Base-by-base conservation (phyloP, 2,113 vertebrate genomes). In the Lophura nycthemera region DNA sequence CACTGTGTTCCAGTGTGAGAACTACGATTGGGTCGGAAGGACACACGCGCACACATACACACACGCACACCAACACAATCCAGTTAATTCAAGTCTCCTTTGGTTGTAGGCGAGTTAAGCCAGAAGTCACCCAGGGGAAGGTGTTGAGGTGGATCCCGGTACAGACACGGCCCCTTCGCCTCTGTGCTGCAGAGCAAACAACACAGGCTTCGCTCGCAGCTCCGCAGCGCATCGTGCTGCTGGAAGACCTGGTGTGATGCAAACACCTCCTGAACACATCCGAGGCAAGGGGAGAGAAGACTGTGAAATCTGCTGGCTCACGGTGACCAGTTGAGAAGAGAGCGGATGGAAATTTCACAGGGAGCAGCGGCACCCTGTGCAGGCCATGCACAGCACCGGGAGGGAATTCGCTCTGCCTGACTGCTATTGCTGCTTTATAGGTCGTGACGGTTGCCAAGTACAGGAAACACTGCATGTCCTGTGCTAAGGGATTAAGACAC, bases 81-180 rank as follows among this genome's bases (percentile, higher is more conserved):
- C 92, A 95, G 76, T 92, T 95, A 95, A 91, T 95, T 97, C 96
- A 97, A 96, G 96, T 95, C 91, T 94, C 94, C 93, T 96, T 95
- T 93, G 94, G 91, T 85, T 95, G 93, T 45, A 90, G 59, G 94
- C 94, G 84, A 78, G 63, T 88, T 90, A 95, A 93, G 88, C 82
- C 79, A 92, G 88, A 93, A 84, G 90, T 92, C 91, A 90, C 73
- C 50, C 69, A 38, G 88, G 40, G 84, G 43, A 89, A 61, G 69
- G 72, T 75, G 93, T 81, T 1, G 27, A 81, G 78, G 63, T 36
- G 67, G 69, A 48, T 85, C 73, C 76, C 1, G 0, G 89, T 47
- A 57, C 65, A 76, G 88, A 83, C 69, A 84, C 0, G 3, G 69
- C 80, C 69, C 60, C 65, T 81, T 82, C 6, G 60, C 34, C 93